Evolutionary conservation across 2,113 vertebrate genomes (phyloP).

Genomic region (Australoheros scitulus): DNA sequence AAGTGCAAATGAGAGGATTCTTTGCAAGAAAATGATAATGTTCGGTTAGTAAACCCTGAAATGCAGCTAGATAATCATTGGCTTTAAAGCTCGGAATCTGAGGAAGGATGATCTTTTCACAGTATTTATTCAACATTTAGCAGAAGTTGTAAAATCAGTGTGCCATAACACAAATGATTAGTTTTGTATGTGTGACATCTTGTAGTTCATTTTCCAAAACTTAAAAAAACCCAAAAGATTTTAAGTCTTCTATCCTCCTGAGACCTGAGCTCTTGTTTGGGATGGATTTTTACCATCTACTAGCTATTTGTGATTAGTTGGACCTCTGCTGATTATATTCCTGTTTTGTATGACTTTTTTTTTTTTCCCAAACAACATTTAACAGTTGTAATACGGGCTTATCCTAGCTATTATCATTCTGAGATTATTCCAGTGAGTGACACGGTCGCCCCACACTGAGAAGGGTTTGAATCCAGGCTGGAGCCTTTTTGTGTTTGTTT

Average conservation of each 20-base stretch:
- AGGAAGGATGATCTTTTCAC: background rate
- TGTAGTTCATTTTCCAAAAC: background rate
- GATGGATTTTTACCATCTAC: no score
- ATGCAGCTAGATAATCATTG: background rate
- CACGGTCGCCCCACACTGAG: no score
- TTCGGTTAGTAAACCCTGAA: background rate
- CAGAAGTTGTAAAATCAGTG: background rate
- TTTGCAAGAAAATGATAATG: background rate
- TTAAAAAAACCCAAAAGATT: no score
- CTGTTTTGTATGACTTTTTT: no score
- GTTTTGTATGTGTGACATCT: background rate
- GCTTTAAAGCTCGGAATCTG: background rate
- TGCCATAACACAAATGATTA: background rate
- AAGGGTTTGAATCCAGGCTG: no score
- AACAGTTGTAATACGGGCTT: background rate
- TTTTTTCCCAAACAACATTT: background rate
- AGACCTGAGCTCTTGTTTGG: no score
- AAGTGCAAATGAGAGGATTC: background rate
- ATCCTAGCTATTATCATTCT: no score
- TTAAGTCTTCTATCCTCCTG: no score
- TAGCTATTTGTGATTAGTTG: no score
- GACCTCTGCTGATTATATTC: no score
- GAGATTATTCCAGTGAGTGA: no score
- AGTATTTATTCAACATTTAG: background rate
- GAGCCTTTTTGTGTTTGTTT: no score